Conservation (phyloP, 2,888 invertebrate species). For the Dasypogon diadema region DNA sequence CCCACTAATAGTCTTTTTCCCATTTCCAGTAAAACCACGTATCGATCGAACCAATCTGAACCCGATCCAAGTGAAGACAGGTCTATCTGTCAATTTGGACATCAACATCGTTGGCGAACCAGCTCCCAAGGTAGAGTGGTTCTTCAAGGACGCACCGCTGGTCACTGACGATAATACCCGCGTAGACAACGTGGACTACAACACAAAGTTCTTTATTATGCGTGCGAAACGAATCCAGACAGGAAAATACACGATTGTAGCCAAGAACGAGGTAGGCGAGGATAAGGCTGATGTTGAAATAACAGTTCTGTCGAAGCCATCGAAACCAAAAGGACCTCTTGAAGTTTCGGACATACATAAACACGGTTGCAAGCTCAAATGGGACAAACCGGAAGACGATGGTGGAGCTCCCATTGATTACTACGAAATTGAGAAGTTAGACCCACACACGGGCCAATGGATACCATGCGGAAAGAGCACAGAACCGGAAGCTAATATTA, state of each 20-base stretch:
- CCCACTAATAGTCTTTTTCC: slow-evolving; percentile 47
- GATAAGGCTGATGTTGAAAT: slow-evolving; percentile 93
- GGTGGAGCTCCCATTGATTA: slow-evolving; percentile 95
- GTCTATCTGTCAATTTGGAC: slow-evolving; percentile 87
- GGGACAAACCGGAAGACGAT: slow-evolving; percentile 96
- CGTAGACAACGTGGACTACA: slow-evolving; percentile 88
- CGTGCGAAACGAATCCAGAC: slow-evolving; percentile 84
- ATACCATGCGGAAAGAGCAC: slow-evolving; percentile 89
- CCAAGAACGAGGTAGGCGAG: slow-evolving; percentile 93
- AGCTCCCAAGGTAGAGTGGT: slow-evolving; percentile 92
- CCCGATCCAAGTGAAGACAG: slow-evolving; percentile 86
- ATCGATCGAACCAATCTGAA: slow-evolving; percentile 93
- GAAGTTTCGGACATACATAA: slow-evolving; percentile 91
- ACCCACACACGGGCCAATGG: slow-evolving; percentile 94
- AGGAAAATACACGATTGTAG: slow-evolving; percentile 89
- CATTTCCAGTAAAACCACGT: slow-evolving; percentile 85
- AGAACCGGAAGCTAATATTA: slow-evolving; percentile 86
- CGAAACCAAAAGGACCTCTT: slow-evolving; percentile 86
- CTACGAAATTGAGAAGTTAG: slow-evolving; percentile 95
- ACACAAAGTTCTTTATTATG: slow-evolving; percentile 89
- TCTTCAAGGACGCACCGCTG: slow-evolving; percentile 79
- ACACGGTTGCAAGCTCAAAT: slow-evolving; percentile 89
- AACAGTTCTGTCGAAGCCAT: slow-evolving; percentile 84
- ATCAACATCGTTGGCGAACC: slow-evolving; percentile 94
- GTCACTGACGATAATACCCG: slow-evolving; percentile 74